A percentile compares a stretch with the other conserved stretches of the same genome.
Evolutionary conservation across 2,888 invertebrate genomes (phyloP).

Genomic region (Stomorhina lunata): DNA sequence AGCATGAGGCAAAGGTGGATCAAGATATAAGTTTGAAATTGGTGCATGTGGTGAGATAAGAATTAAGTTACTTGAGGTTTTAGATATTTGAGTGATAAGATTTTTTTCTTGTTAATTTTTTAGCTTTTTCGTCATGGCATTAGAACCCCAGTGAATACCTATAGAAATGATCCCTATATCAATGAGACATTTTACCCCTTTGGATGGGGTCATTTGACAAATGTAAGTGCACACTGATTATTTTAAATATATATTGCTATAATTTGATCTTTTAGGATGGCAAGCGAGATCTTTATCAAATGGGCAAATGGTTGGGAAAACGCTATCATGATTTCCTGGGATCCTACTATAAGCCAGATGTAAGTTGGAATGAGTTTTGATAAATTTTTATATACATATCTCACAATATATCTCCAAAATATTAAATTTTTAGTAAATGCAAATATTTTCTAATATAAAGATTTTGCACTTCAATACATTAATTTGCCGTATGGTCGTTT

Average conservation of each 20-base stretch:
- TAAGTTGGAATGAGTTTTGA: slow-evolving; percentile 69
- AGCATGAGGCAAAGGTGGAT: neutral
- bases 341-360: slow-evolving; percentile 81
- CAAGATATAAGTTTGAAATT: slow-evolving; percentile 72
- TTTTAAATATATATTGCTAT: neutral
- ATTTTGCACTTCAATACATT: too few species aligned
- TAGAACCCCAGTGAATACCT: slow-evolving; percentile 85
- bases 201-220: slow-evolving; percentile 90
- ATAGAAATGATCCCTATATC: slow-evolving; percentile 86
- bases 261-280: slow-evolving; percentile 81
- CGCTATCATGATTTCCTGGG: slow-evolving; percentile 84
- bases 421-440: neutral
- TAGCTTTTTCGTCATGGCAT: slow-evolving; percentile 91
- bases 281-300: slow-evolving; percentile 83
- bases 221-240: slow-evolving; percentile 81
- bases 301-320: slow-evolving; percentile 83
- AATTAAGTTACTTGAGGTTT: neutral
- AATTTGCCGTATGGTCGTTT: too few species aligned
- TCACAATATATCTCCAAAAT: too few species aligned
- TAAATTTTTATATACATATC: neutral
- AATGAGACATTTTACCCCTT: slow-evolving; percentile 85
- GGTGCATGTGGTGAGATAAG: slow-evolving; percentile 73
- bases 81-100: neutral
- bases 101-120: slow-evolving; percentile 66
- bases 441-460: neutral